Evolutionary conservation across 2,888 invertebrate genomes (phyloP), one percentile per base, ranked within the genome.

Genomic region (Merodon equestris): DNA sequence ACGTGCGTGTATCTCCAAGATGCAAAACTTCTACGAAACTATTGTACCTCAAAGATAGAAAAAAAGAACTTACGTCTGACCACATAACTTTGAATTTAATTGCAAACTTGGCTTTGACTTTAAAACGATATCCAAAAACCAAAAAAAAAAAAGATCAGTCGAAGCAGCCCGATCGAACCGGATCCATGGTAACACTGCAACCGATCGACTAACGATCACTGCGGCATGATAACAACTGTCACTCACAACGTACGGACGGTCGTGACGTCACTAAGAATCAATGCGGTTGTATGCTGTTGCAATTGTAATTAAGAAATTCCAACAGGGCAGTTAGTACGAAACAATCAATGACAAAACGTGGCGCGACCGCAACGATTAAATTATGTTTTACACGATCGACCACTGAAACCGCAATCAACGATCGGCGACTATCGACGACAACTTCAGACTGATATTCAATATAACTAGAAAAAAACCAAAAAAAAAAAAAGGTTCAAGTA

Each of bases 261-360:
- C 15, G 1, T 56, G 56, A 47, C 66, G 56, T 56, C 66, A 66
- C 56, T 38, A 14, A 14, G 19, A 10, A 50, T 4, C 13, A 19
- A 44, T 17, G 9, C 14, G 7, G 19, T 12, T 50, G n/a, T n/a
- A n/a, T n/a, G n/a, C n/a, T 19, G 18, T n/a, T 7, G 10, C 40
- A 4, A 27, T 27, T 27, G 27, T 4, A 27, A n/a, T 51, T 9
- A 36, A 51, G 34, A 51, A 34, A 7, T 15, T 51, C 14, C 51
- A 51, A 51, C 48, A 48, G 19, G 36, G 27, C 56, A 19, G 13
- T 14, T 10, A 27, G 7, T 27, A 27, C 27, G 7, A 45, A 45
- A 14, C 34, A 9, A 58, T 48, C 50, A 18, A 19, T 19, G 48
- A 56, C 38, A 63, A 77, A 67, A 77, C 77, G 72, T 77, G 60